Percentiles rank a stretch among this genome's conserved stretches.
Evolutionary conservation across 2,113 vertebrate species (phyloP).

Genomic region (Coreoperca whiteheadi): DNA sequence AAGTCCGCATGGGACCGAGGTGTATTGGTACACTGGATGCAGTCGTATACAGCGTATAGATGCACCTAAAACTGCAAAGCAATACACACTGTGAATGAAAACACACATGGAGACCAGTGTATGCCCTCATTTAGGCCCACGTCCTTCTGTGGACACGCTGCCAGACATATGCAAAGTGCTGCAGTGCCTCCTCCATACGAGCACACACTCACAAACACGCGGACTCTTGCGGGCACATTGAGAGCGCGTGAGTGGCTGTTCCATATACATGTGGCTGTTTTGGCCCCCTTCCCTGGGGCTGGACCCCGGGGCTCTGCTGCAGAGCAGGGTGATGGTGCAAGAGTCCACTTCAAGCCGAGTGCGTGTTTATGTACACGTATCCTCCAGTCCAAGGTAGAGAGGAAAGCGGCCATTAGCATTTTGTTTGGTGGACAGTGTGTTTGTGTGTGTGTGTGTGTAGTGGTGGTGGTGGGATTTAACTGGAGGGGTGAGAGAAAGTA

Average conservation of each 20-base stretch:
- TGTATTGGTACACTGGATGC: conserved; percentile 32
- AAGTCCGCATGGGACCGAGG: conserved; percentile 55
- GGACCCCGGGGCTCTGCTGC: conserved; percentile 62
- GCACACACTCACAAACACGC: conserved; percentile 27
- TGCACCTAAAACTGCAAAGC: conserved; percentile 29
- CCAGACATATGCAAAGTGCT: conserved; percentile 68
- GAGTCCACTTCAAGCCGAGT: conserved; percentile 64
- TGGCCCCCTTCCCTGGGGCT: conserved; percentile 66
- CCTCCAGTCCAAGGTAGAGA: conserved; percentile 21
- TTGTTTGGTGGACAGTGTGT: conserved; percentile 4
- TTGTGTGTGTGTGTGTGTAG: not conserved
- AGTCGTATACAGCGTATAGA: conserved; percentile 44
- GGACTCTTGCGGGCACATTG: conserved; percentile 44
- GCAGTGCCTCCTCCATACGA: conserved; percentile 27
- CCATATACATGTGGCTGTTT: conserved; percentile 78
- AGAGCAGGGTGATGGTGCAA: conserved; percentile 54
- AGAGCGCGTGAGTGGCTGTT: conserved; percentile 62
- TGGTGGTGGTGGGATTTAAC: not conserved
- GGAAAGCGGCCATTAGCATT: conserved; percentile 37
- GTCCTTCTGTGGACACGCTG: conserved; percentile 45
- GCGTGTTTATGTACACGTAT: conserved; percentile 43
- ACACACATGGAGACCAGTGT: not conserved
- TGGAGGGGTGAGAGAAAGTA: conserved; percentile 20
- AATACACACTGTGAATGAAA: conserved; percentile 21
- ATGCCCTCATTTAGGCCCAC: conserved; percentile 45